A percentile compares a stretch with the other conserved stretches of the same genome.
These are phyloP conservation scores for Tapirus terrestris DNA, from an alignment of 2,113 vertebrate genomes.

Conservation along the genomic window DNA sequence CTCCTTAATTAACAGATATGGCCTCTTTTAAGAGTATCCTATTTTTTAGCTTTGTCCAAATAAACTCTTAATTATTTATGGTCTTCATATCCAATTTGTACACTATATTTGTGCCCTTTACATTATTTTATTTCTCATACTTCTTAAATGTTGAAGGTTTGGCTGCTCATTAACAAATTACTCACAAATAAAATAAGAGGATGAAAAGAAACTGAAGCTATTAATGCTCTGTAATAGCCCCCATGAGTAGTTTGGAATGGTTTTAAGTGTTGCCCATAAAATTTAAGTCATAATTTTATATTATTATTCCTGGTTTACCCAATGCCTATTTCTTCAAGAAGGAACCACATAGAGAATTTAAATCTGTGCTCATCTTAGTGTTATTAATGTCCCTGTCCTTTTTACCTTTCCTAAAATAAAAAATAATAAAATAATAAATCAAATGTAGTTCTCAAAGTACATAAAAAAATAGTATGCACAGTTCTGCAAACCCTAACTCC, in stretches of 20 bases:
- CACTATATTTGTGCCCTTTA: rapidly evolving
- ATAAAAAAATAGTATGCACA: not conserved
- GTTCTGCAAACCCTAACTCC: not conserved
- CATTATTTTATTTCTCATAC: not conserved
- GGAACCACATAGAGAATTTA: not conserved
- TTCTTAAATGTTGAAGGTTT: not conserved
- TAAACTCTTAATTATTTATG: not conserved
- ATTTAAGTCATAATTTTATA: conserved; percentile 22
- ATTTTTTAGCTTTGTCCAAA: not conserved
- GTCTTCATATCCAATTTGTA: not conserved
- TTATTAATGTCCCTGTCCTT: not conserved
- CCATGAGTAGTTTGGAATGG: not conserved
- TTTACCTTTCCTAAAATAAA: not conserved
- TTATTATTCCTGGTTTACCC: not conserved
- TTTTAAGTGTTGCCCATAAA: conserved; percentile 18
- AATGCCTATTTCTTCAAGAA: not conserved
- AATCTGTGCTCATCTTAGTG: not conserved
- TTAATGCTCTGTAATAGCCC: not conserved
- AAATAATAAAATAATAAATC: not conserved
- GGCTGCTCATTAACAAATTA: not conserved
- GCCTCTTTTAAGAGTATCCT: not conserved
- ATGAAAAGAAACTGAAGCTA: not conserved
- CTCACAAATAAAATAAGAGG: not conserved
- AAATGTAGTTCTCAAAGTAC: not conserved
- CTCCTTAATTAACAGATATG: not conserved